Percentiles rank a stretch among this genome's conserved stretches.
Conservation (phyloP, 2,888 invertebrate genomes). For the Ecdyonurus torrentis region DNA sequence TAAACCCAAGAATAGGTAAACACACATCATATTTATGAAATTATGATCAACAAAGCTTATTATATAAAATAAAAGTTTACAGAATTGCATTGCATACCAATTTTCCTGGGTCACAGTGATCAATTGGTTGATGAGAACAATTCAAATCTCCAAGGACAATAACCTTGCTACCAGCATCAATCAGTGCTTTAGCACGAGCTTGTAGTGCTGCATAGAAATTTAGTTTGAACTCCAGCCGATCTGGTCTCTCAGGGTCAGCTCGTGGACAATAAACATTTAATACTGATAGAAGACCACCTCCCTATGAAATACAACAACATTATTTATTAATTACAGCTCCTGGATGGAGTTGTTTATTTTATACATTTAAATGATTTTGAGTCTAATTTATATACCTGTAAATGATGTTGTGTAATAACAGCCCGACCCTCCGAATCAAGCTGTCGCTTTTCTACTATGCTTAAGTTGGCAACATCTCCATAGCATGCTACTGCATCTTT, state of each 20-base stretch:
- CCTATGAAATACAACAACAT: slow-evolving; percentile 4
- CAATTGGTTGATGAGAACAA: slow-evolving; percentile 26
- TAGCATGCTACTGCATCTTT: slow-evolving; percentile 21
- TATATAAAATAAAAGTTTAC: background rate
- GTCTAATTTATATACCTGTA: slow-evolving; percentile 8
- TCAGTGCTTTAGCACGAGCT: slow-evolving; percentile 24
- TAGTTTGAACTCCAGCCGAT: slow-evolving; percentile 27
- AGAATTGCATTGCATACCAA: background rate
- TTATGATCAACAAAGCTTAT: too few relatives aligned
- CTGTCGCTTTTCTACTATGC: slow-evolving; percentile 19
- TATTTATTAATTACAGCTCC: too few relatives aligned
- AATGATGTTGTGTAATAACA: slow-evolving; percentile 27
- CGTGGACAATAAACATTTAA: slow-evolving; percentile 34
- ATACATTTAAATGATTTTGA: too few relatives aligned
- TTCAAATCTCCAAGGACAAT: slow-evolving; percentile 32
- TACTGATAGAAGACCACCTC: slow-evolving; percentile 16
- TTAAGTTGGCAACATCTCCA: slow-evolving; percentile 16
- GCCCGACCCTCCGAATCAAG: slow-evolving; percentile 31
- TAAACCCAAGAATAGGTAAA: too few relatives aligned
- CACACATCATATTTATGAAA: too few relatives aligned
- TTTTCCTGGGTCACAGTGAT: slow-evolving; percentile 29
- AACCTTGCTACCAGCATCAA: slow-evolving; percentile 26
- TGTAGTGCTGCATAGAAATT: slow-evolving; percentile 27
- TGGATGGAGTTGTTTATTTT: too few relatives aligned
- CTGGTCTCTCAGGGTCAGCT: slow-evolving; percentile 27